Base-by-base conservation (phyloP, 2,797 vertebrate species). In the Thripadectes ignobilis region DNA sequence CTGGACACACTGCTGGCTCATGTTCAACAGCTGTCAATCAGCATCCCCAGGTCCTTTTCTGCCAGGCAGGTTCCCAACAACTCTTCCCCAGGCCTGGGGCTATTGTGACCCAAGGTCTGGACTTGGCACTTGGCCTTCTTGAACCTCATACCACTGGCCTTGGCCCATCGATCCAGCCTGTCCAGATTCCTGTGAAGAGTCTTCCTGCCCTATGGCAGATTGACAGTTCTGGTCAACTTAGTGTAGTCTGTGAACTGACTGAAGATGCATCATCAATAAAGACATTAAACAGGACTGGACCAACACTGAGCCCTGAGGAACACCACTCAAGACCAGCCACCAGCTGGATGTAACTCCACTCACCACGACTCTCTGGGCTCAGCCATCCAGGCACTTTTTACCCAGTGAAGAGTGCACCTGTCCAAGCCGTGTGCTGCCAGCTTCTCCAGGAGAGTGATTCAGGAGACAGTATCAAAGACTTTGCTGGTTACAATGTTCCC, bases 291-390 rank as follows among this genome's bases (percentile, higher is more conserved):
- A 22, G 45, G n/a, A 30, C 2, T 24, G 16, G 3, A 5, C 16
- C n/a, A 29, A 10, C 14, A 10, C 23, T 12, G 38, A 66, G 45
- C 29, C 9, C 24, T 3, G n/a, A 8, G 29, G 38, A 65, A 7
- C 1, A 7, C 2, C 10, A 9, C 36, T 1, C 2, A 0, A 46
- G 45, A 30, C 38, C 0, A 0, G 10, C n/a, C 16, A 16, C 32
- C 19, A 58, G 10, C 27, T 29, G 67, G n/a, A 14, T 38, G 4
- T 29, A 45, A 24, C 10, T 20, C 45, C 38, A 23, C 6, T 38
- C 43, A 45, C 32, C 27, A n/a, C 27, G 16, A 29, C 8, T 8
- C 27, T 23, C 29, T 54, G 55, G 24, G 15, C 30, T 6, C 0
- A 0, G 27, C 45, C n/a, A 65, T 45, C 23, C 59, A 0, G 1